These are phyloP conservation scores for Gila orcuttii DNA, from an alignment of 2,113 vertebrate species.

Conservation along the genomic window DNA sequence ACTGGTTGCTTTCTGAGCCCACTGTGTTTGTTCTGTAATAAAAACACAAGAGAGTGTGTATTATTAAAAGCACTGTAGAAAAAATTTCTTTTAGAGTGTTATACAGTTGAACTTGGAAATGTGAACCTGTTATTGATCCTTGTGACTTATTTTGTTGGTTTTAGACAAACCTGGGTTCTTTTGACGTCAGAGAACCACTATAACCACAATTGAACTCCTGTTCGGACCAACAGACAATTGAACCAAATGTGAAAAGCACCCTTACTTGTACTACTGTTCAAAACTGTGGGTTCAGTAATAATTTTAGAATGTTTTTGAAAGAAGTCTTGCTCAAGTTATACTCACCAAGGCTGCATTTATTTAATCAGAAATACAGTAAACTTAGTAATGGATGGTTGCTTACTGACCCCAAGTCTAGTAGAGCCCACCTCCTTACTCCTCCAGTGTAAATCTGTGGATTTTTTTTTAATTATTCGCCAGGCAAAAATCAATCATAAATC, in stretches of 20 bases:
- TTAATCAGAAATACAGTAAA: background rate
- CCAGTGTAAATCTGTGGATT: too few species aligned
- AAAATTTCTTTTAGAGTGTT: background rate
- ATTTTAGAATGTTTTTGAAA: background rate
- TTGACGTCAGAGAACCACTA: too few species aligned
- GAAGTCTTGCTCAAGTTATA: background rate
- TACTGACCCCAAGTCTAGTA: too few species aligned
- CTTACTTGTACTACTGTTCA: background rate
- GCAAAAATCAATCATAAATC: background rate
- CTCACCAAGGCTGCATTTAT: background rate
- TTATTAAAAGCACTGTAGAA: background rate
- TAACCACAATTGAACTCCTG: too few species aligned
- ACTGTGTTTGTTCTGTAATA: background rate
- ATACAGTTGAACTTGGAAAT: background rate
- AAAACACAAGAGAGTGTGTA: background rate
- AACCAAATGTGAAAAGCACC: too few species aligned
- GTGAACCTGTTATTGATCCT: background rate
- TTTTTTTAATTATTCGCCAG: background rate
- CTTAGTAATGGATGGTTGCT: background rate
- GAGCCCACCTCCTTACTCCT: background rate
- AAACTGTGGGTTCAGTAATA: background rate
- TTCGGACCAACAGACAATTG: too few species aligned
- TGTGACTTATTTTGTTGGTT: background rate
- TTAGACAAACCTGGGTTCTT: background rate
- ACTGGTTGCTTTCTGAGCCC: background rate